These are phyloP conservation scores for Chitala chitala DNA, from an alignment of 2,113 vertebrate genomes.

Conservation along the genomic window DNA sequence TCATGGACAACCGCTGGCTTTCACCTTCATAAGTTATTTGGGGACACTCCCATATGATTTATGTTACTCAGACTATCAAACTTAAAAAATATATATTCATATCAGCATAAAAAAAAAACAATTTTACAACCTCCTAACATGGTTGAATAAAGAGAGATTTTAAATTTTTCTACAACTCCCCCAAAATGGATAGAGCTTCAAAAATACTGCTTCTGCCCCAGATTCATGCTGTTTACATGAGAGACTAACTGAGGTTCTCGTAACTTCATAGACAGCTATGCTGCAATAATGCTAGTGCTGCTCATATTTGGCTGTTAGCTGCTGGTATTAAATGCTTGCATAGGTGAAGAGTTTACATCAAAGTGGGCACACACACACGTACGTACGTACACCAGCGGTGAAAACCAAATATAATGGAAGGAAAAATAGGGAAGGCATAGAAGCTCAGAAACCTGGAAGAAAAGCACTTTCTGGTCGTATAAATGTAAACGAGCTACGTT, in stretches of 20 bases:
- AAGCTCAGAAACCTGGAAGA: neutral
- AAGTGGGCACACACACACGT: neutral
- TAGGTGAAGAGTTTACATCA: neutral
- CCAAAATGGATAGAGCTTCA: too few species aligned
- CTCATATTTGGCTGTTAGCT: neutral
- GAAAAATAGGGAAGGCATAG: neutral
- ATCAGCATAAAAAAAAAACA: too few species aligned
- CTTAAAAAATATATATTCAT: too few species aligned
- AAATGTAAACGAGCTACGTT: slow-evolving; percentile 14
- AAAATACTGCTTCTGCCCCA: too few species aligned
- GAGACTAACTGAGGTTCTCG: too few species aligned
- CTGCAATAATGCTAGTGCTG: neutral
- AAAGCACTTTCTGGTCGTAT: slow-evolving; percentile 16
- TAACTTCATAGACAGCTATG: neutral
- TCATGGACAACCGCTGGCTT: neutral
- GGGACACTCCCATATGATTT: too few species aligned
- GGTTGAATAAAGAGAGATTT: too few species aligned
- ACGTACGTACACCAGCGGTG: neutral
- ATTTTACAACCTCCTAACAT: too few species aligned
- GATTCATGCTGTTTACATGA: too few species aligned
- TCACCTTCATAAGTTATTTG: too few species aligned
- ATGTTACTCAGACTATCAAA: too few species aligned
- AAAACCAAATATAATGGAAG: neutral
- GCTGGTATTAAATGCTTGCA: neutral
- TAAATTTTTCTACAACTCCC: too few species aligned